These are phyloP conservation scores for Scaptomyza hsui DNA, from an alignment of 1,140 invertebrate genomes.

Conservation along the genomic window DNA sequence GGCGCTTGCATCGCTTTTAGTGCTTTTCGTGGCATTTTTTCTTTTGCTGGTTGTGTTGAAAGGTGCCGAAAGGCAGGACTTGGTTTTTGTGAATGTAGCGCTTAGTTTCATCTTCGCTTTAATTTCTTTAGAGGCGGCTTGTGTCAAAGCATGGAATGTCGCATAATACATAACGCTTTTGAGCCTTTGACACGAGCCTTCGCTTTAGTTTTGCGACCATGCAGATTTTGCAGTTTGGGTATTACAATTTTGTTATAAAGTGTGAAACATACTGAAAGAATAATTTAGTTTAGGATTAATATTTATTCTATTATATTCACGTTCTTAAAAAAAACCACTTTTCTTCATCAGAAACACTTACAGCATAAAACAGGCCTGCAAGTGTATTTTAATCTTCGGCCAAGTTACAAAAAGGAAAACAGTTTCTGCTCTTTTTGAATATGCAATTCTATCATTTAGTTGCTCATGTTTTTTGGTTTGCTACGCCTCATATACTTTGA, in stretches of 20 bases:
- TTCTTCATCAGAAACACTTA: no score
- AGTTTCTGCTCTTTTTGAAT: background rate
- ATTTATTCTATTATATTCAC: no score
- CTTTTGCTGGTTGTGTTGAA: background rate
- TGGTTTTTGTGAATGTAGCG: background rate
- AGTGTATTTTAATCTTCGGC: background rate
- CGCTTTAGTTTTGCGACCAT: no score
- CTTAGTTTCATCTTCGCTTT: constrained; percentile 14
- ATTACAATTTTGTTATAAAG: background rate
- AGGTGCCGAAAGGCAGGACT: background rate
- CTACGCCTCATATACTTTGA: background rate
- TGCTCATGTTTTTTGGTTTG: background rate
- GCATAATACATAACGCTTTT: constrained; percentile 15
- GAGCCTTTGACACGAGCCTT: constrained; percentile 12
- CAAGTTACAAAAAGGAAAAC: background rate
- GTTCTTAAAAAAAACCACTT: no score
- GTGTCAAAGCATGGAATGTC: constrained; percentile 14
- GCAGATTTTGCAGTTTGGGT: background rate
- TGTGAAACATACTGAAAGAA: no score
- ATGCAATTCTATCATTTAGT: constrained; percentile 5
- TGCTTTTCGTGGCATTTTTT: background rate
- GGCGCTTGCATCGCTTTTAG: background rate
- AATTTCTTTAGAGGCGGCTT: constrained; percentile 15
- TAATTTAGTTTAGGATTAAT: no score
- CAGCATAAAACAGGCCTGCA: no score